Percentiles rank a stretch among this genome's conserved stretches.
These are phyloP conservation scores for Tragopan temminckii DNA, from an alignment of 2,797 vertebrate genomes.

Conservation along the genomic window DNA sequence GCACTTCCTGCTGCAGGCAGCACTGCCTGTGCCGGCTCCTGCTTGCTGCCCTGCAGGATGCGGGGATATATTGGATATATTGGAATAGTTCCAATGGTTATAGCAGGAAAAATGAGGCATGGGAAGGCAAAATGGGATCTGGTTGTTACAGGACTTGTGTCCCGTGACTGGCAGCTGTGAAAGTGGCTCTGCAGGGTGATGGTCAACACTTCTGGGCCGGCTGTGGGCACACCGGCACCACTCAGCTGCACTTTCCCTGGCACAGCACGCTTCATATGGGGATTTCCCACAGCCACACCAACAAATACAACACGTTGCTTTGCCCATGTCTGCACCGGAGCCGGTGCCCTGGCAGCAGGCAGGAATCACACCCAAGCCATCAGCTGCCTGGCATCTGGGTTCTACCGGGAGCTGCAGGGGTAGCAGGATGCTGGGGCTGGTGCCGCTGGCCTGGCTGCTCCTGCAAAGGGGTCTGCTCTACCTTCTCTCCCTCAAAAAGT, in stretches of 20 bases:
- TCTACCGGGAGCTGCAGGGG: not conserved
- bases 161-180: not conserved
- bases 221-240: accelerated
- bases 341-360: accelerated
- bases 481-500: not conserved
- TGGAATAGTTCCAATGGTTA: not conserved
- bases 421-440: not conserved
- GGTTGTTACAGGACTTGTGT: not conserved
- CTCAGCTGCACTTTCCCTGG: not conserved
- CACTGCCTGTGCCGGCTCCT: not conserved
- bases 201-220: not conserved
- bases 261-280: not conserved
- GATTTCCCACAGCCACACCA: not conserved
- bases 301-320: not conserved
- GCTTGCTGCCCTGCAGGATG: not conserved
- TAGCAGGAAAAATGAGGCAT: not conserved
- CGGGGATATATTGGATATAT: accelerated
- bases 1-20: accelerated
- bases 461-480: not conserved
- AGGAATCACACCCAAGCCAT: not conserved
- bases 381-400: not conserved
- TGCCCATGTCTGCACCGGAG: accelerated
- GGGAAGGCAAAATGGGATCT: not conserved
- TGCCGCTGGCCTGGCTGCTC: not conserved
- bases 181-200: not conserved